Evolutionary conservation across 2,113 vertebrate genomes (phyloP), one percentile per base, ranked within the genome.

Genomic region (Clarias batrachus): DNA sequence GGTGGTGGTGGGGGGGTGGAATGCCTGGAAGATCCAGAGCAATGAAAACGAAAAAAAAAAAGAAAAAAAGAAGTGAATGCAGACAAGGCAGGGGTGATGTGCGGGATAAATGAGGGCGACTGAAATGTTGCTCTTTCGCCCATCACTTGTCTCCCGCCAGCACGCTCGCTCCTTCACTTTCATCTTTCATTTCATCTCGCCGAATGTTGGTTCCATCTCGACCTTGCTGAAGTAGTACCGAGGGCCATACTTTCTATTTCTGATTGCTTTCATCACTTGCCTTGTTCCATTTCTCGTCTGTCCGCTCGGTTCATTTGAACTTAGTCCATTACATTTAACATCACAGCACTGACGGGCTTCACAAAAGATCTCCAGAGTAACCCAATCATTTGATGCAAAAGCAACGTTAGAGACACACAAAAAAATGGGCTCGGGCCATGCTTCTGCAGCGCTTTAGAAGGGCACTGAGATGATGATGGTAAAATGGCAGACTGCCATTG

Each of bases 201-300:
- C 19, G 68, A 73, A 83, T 21, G 66, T 33, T 62, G 37, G 30
- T 70, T 70, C 65, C 48, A 70, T 54, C 70, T 37, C 65, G 19
- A 37, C 56, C 30, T 48, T 74, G 68, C 33, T 60, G 48, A 84
- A 84, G 74, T 84, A 74, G 70, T 84, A 84, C 83, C 30, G 2
- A 66, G 10, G 81, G 48, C 81, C 65, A 41, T 74, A 41, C 16
- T 84, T 74, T 37, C 56, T 84, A 60, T 84, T 62, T 62, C 71
- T 74, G 68, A 84, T 84, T 59, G 65, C 65, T 56, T 70, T 81
- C 68, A 74, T 84, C 68, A 74, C 77, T 80, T 48, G 85, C 52
- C 27, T n/a, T 79, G 74, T 48, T 80, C 63, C 37, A 68, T 70
- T 85, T 68, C 48, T 59, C 11, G 54, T 56, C 70, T 56, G 37